phyloP scores from a whole-genome alignment of 1,140 invertebrate species.

The Acromyrmex charruanus region DNA sequence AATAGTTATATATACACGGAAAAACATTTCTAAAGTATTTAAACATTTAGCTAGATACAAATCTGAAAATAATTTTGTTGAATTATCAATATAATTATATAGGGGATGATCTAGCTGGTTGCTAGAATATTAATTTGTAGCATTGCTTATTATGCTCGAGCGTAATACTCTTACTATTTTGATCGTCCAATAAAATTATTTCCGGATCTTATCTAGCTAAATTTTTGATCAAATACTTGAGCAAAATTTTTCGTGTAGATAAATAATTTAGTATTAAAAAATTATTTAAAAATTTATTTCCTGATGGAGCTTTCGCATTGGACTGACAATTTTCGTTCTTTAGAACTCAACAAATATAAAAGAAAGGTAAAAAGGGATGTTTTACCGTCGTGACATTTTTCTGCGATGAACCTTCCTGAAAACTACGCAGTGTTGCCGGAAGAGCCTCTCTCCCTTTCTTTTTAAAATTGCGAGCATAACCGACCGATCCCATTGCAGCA shows the following conservation, averaged over 20 bases:
- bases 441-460: constrained; percentile 17
- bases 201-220: too few species aligned
- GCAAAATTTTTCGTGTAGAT: too few species aligned
- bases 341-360: not conserved
- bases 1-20: too few species aligned
- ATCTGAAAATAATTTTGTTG: not conserved
- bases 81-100: too few species aligned
- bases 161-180: too few species aligned
- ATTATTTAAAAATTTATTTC: not conserved
- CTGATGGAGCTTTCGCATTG: not conserved
- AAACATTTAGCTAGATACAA: too few species aligned
- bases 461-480: constrained; percentile 72
- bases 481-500: constrained; percentile 67
- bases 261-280: not conserved
- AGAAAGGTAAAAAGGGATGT: constrained; percentile 9
- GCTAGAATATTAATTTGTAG: too few species aligned
- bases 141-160: too few species aligned
- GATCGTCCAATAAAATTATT: too few species aligned
- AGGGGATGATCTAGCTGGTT: too few species aligned
- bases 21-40: too few species aligned
- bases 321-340: constrained; percentile 37
- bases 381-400: constrained; percentile 57
- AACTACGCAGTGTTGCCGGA: constrained; percentile 44
- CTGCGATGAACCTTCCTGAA: constrained; percentile 51
- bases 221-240: too few species aligned